A percentile compares a stretch with the other conserved stretches of the same genome.
These are phyloP conservation scores for Lateolabrax maculatus DNA, from an alignment of 2,797 vertebrate genomes.

Conservation along the genomic window DNA sequence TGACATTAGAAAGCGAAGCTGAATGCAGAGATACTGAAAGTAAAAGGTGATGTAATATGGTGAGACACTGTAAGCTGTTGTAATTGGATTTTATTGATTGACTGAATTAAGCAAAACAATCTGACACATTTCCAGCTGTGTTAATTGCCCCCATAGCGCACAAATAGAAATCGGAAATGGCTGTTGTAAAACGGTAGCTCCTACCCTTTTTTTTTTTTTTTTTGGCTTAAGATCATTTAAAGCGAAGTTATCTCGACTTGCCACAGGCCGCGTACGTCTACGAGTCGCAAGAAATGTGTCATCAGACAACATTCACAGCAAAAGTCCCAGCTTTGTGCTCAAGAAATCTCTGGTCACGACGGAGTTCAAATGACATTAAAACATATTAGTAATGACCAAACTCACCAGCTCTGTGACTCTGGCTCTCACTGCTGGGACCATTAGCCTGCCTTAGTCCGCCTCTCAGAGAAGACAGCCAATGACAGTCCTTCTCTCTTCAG, in stretches of 20 bases:
- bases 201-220: too few species aligned
- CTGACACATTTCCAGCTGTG: neutral
- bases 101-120: neutral
- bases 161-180: neutral
- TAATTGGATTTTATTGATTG: neutral
- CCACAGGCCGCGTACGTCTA: too few species aligned
- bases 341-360: neutral
- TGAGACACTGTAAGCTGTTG: neutral
- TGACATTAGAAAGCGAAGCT: neutral
- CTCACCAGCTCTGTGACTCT: conserved; percentile 59
- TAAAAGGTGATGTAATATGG: neutral
- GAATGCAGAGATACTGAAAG: neutral
- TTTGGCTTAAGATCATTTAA: neutral
- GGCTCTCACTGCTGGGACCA: conserved; percentile 88
- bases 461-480: conserved; percentile 55
- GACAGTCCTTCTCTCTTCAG: conserved; percentile 36
- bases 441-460: conserved; percentile 90
- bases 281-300: too few species aligned
- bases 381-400: conserved; percentile 48
- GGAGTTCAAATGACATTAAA: conserved; percentile 7
- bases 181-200: too few species aligned
- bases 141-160: neutral
- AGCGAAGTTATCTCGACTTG: neutral
- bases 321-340: neutral
- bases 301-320: neutral